Evolutionary conservation across 2,888 invertebrate genomes (phyloP).

Genomic region (Apomyelois bistriatella): DNA sequence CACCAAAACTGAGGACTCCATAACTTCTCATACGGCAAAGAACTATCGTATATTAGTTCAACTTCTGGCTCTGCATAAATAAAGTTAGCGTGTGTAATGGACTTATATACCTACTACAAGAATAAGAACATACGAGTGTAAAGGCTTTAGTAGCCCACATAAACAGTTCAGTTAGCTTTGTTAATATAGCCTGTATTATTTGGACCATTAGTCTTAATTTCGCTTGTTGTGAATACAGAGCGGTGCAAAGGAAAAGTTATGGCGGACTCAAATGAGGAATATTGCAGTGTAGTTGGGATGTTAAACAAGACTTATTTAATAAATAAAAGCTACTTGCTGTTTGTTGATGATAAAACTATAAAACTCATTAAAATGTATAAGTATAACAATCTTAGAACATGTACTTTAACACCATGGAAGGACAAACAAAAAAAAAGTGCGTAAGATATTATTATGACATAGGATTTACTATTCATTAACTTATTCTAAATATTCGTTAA

Average conservation of each 20-base stretch:
- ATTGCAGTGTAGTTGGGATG: slow-evolving; percentile 26
- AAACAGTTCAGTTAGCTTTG: slow-evolving; percentile 57
- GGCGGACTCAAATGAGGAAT: slow-evolving; percentile 64
- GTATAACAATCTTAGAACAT: no score
- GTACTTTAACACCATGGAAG: no score
- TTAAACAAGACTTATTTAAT: slow-evolving; percentile 11
- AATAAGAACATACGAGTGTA: slow-evolving; percentile 50
- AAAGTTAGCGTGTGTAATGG: slow-evolving; percentile 26
- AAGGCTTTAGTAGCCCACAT: slow-evolving; percentile 53
- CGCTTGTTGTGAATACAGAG: slow-evolving; percentile 41
- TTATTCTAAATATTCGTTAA: no score
- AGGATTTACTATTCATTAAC: no score
- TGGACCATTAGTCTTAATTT: slow-evolving; percentile 60
- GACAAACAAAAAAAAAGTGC: no score
- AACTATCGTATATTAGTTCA: slow-evolving; percentile 9
- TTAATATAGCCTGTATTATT: slow-evolving; percentile 55
- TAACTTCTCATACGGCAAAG: background rate
- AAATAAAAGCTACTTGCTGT: background rate
- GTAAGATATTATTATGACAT: no score
- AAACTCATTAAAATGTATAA: background rate
- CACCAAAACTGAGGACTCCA: background rate
- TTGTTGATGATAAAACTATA: background rate
- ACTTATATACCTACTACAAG: slow-evolving; percentile 28
- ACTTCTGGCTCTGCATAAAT: slow-evolving; percentile 25
- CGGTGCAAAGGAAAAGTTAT: slow-evolving; percentile 63